A percentile compares a stretch with the other conserved stretches of the same genome.
phyloP scores from a whole-genome alignment of 2,113 vertebrate species.

The Anguilla japonica region DNA sequence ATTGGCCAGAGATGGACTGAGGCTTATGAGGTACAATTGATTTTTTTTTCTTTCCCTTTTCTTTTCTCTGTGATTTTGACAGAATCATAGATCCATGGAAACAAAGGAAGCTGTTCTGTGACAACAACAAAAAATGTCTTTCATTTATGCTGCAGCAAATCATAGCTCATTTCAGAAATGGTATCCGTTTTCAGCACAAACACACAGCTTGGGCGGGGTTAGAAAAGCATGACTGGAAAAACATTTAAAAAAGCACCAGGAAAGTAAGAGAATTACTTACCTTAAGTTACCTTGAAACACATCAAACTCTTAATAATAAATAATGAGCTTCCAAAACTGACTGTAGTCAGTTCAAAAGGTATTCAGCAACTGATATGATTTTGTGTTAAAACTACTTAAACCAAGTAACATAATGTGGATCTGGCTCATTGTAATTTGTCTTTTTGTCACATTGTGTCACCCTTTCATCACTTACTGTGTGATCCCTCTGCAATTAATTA shows the following conservation, averaged over 20 bases:
- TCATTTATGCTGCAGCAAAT: constrained; percentile 86
- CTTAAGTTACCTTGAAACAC: too few species aligned
- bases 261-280: neutral
- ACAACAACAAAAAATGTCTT: constrained; percentile 86
- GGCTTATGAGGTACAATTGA: constrained; percentile 87
- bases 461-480: too few species aligned
- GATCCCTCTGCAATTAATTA: too few species aligned
- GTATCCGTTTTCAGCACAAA: constrained; percentile 62
- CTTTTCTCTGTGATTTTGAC: constrained; percentile 94
- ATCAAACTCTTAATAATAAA: too few species aligned
- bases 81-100: constrained; percentile 98
- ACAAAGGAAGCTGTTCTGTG: constrained; percentile 96
- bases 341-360: too few species aligned
- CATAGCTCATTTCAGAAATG: constrained; percentile 81
- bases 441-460: neutral
- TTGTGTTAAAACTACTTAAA: neutral
- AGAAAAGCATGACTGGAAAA: neutral
- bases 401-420: neutral
- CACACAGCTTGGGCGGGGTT: constrained; percentile 27
- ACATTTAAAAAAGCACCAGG: neutral
- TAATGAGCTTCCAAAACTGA: too few species aligned
- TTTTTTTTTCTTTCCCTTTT: constrained; percentile 71
- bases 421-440: neutral
- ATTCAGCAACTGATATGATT: neutral
- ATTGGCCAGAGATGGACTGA: constrained; percentile 78